These are phyloP conservation scores for Hydrotaea diabolus DNA, from an alignment of 2,888 invertebrate genomes.

Conservation along the genomic window DNA sequence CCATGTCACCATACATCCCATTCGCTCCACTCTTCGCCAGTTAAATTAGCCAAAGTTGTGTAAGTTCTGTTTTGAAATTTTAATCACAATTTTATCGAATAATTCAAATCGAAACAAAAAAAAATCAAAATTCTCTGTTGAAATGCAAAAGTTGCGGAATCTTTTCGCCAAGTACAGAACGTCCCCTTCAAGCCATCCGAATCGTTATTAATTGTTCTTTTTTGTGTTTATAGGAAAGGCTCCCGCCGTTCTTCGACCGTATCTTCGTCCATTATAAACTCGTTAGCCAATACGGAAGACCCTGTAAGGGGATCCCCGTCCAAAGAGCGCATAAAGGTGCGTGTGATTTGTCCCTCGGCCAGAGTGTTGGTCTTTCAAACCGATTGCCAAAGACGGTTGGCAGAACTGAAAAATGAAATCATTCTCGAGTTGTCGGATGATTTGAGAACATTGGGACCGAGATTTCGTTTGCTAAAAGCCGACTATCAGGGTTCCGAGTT, in stretches of 20 bases:
- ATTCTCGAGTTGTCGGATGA: constrained; percentile 78
- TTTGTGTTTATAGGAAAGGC: constrained; percentile 69
- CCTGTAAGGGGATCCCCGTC: constrained; percentile 45
- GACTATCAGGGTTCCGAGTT: constrained; percentile 75
- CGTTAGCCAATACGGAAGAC: constrained; percentile 62
- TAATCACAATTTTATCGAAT: constrained; percentile 42
- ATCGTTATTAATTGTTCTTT: not conserved
- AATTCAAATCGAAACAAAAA: constrained; percentile 15
- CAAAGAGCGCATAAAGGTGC: constrained; percentile 74
- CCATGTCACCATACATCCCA: constrained; percentile 44
- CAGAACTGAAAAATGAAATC: constrained; percentile 78
- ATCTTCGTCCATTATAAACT: constrained; percentile 50
- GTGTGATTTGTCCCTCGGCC: constrained; percentile 78
- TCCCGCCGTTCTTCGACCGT: constrained; percentile 68
- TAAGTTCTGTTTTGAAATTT: constrained; percentile 60
- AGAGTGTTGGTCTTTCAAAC: constrained; percentile 75
- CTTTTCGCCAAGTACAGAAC: constrained; percentile 75
- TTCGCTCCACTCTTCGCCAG: constrained; percentile 51
- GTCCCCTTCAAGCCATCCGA: not conserved
- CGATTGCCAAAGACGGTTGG: constrained; percentile 73
- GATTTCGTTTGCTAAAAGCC: constrained; percentile 77
- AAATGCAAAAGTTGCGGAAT: constrained; percentile 78
- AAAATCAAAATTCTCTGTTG: constrained; percentile 60
- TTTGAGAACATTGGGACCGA: constrained; percentile 74
- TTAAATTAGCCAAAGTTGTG: constrained; percentile 61